Evolutionary conservation across 2,888 invertebrate genomes (phyloP), one percentile per base, ranked within the genome.

Genomic region (Digitonthophagus gazella): DNA sequence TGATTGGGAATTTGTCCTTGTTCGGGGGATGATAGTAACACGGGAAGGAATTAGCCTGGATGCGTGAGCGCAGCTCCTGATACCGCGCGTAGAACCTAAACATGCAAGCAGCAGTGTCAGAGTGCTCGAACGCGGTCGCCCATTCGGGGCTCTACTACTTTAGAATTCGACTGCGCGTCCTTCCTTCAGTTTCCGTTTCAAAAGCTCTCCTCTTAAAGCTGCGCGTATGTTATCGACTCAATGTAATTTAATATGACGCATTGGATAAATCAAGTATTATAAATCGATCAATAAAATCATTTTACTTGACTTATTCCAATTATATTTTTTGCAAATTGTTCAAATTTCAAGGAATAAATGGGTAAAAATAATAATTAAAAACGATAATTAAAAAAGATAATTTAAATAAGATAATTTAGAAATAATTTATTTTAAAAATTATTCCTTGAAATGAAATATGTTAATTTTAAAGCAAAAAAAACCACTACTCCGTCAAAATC

Each of bases 31-130:
- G 68, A 68, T 71, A 71, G 66, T 68, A 71, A 61, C 61, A 61
- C 20, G 61, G 91, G 84, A 91, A 92, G 85, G 92, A 92, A 79
- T 90, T 90, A 82, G 93, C 93, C 88, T 93, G 92, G 85, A 94
- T 93, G 85, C 93, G 91, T 84, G 92, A 93, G 84, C 91, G 91
- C 85, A 93, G 89, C 87, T 92, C 93, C 85, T 90, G 88, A 86
- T 93, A 93, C 85, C 92, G 91, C 86, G 92, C 90, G 90, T 93
- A 93, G 90, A 93, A 94, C 90, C 93, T 94, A 82, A 80, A 79
- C 78, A 79, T 78, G 78, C 75, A 78, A 78, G 78, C 78, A 78
- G 78, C 78, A 74, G 76, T 78, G 77, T 78, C 77, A 78, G 75
- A 75, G 77, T 75, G 75, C 75, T 74, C 74, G 74, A 73, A 74